Conservation (phyloP, 1,140 invertebrate genomes). For the Heliconius hewitsoni region DNA sequence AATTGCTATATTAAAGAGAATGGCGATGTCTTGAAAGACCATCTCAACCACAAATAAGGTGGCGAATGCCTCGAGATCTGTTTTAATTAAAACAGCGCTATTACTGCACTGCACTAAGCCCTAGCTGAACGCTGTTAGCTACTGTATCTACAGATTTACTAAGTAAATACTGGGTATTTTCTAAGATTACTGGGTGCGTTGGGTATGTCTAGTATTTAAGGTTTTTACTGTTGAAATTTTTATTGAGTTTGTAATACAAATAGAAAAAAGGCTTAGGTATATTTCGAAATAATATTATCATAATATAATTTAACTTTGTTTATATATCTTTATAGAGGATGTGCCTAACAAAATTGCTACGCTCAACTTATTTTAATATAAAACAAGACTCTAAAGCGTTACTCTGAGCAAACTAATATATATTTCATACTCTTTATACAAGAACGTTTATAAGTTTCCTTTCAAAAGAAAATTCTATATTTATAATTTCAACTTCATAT, state of each 20-base stretch:
- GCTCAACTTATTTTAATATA: background rate
- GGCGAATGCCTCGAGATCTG: constrained; percentile 16
- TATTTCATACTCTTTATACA: too few relatives aligned
- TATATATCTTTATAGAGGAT: background rate
- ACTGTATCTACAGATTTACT: constrained; percentile 19
- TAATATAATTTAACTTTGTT: too few relatives aligned
- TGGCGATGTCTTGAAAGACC: constrained; percentile 15
- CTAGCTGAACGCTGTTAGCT: constrained; percentile 20
- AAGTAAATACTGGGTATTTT: constrained; percentile 22
- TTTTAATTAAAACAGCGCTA: constrained; percentile 26
- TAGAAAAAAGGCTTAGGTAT: too few relatives aligned
- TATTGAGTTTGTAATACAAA: background rate
- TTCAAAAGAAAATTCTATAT: background rate
- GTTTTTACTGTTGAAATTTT: background rate
- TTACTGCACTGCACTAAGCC: constrained; percentile 18
- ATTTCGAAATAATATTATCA: too few relatives aligned
- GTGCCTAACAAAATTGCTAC: background rate
- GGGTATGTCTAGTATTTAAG: background rate
- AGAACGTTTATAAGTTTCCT: too few relatives aligned
- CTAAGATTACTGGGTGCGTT: background rate
- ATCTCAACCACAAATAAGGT: constrained; percentile 26
- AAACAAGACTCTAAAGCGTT: background rate
- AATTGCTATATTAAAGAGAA: background rate
- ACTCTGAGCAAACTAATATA: too few relatives aligned
- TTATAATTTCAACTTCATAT: background rate